Conservation (phyloP, 2,113 vertebrate species). For the Morone chrysops region DNA sequence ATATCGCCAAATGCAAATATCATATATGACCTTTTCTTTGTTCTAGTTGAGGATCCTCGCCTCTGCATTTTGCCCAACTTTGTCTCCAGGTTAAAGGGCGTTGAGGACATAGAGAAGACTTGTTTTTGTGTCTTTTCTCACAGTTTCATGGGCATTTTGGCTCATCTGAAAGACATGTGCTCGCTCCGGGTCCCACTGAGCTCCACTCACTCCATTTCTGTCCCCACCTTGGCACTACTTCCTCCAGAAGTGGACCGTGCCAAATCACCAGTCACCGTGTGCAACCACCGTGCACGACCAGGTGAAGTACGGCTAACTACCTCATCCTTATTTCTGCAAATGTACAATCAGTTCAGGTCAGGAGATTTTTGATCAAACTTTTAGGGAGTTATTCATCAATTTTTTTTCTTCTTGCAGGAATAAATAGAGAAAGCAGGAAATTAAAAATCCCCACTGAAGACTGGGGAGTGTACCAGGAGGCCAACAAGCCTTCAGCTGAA, state of each 20-base stretch:
- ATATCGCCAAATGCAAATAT: neutral
- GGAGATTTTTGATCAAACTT: neutral
- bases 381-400: constrained; percentile 28
- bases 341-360: neutral
- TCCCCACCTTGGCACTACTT: constrained; percentile 75
- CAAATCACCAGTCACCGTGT: constrained; percentile 76
- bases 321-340: neutral
- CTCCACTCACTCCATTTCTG: constrained; percentile 81
- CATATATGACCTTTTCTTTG: neutral
- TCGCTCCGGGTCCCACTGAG: constrained; percentile 80
- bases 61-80: constrained; percentile 32
- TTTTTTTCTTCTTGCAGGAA: neutral
- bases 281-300: constrained; percentile 49
- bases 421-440: no score
- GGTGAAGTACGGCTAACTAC: constrained; percentile 52
- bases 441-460: constrained; percentile 21
- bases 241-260: constrained; percentile 67
- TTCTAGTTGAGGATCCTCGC: neutral
- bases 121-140: constrained; percentile 64
- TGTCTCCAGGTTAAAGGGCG: constrained; percentile 56
- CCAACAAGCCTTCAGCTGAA: constrained; percentile 25
- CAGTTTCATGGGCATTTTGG: constrained; percentile 75
- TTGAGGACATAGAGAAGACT: constrained; percentile 35
- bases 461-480: constrained; percentile 21
- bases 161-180: constrained; percentile 85